These are phyloP conservation scores for Echinops telfairi DNA, from an alignment of 2,113 vertebrate genomes.

Conservation along the genomic window DNA sequence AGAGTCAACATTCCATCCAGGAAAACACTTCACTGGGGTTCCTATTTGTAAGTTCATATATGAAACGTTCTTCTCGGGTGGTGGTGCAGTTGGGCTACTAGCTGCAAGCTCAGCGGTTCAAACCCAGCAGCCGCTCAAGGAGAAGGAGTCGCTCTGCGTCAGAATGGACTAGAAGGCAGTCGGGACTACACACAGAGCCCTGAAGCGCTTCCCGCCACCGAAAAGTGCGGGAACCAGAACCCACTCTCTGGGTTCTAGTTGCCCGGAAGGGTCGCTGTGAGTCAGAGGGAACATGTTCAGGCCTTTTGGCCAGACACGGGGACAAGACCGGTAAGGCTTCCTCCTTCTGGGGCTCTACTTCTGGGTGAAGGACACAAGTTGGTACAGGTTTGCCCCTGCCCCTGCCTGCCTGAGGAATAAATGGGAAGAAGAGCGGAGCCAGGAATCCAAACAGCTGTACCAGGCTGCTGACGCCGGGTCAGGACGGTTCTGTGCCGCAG, in stretches of 20 bases:
- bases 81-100: not conserved
- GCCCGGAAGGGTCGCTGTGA: not conserved
- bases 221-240: too few relatives aligned
- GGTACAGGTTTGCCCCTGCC: too few relatives aligned
- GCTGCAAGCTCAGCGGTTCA: not conserved
- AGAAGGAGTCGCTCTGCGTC: too few relatives aligned
- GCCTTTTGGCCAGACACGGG: not conserved
- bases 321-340: too few relatives aligned
- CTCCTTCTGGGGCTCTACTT: rapidly evolving
- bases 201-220: too few relatives aligned
- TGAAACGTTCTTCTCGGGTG: not conserved
- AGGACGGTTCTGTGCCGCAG: rapidly evolving
- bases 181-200: too few relatives aligned
- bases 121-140: not conserved
- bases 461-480: rapidly evolving
- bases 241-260: too few relatives aligned
- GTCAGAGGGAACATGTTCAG: not conserved
- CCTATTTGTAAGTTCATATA: not conserved
- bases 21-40: not conserved
- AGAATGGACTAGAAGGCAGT: too few relatives aligned
- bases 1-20: not conserved
- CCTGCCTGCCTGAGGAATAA: rapidly evolving
- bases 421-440: not conserved
- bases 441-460: not conserved
- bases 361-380: not conserved